phyloP scores from a whole-genome alignment of 2,797 vertebrate species.

The Percopsis omiscomaycus region DNA sequence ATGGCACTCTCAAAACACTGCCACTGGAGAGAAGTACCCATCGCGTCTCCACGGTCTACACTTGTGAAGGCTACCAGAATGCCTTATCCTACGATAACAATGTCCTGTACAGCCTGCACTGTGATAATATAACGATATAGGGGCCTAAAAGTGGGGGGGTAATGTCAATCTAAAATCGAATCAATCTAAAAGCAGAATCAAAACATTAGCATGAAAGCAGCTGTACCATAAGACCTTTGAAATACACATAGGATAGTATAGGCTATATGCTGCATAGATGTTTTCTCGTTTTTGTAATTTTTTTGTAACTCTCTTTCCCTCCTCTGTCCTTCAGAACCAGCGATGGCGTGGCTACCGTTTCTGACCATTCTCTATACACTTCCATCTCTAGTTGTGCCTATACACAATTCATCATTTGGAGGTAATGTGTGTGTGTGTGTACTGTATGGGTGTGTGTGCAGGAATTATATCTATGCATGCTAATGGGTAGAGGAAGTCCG shows the following conservation, averaged over 20 bases:
- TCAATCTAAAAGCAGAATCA: no score
- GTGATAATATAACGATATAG: no score
- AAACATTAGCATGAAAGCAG: no score
- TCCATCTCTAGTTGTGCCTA: conserved; percentile 74
- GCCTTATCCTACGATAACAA: no score
- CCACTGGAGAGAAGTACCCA: conserved; percentile 1
- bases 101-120: no score
- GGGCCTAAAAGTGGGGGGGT: no score
- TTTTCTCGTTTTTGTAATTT: background rate
- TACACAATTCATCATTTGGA: conserved; percentile 81
- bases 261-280: background rate
- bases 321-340: conserved; percentile 72
- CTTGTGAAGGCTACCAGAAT: no score
- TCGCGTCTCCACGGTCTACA: conserved; percentile 9
- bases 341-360: conserved; percentile 74
- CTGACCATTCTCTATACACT: conserved; percentile 71
- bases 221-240: no score
- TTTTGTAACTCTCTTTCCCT: conserved; percentile 20
- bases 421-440: conserved; percentile 68
- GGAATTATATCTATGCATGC: conserved; percentile 37
- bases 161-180: no score
- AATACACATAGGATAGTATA: no score
- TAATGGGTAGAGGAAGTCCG: conserved; percentile 49
- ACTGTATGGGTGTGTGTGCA: conserved; percentile 11
- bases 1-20: background rate